These are phyloP conservation scores for Python bivittatus DNA, from an alignment of 2,113 vertebrate species.

Conservation along the genomic window DNA sequence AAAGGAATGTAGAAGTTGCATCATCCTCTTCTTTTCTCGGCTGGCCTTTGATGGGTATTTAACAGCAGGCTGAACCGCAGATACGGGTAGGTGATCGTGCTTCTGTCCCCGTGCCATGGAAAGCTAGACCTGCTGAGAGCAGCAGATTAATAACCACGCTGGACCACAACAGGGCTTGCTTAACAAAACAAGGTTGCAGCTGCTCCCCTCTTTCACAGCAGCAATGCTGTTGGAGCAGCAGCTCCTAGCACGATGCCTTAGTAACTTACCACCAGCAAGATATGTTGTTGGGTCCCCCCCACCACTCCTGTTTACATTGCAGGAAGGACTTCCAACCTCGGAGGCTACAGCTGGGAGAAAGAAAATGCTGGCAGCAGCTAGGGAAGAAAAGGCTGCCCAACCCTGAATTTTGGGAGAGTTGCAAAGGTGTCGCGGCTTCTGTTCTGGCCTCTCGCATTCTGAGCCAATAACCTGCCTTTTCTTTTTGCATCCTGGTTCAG, in stretches of 20 bases:
- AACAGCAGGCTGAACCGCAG: not conserved
- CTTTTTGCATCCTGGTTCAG: constrained; percentile 52
- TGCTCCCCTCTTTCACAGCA: not conserved
- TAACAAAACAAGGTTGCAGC: not conserved
- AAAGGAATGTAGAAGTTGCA: not conserved
- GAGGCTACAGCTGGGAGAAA: not conserved
- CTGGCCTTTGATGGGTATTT: not conserved
- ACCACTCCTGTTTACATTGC: not conserved
- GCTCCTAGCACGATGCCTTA: not conserved
- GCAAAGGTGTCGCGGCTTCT: constrained; percentile 31
- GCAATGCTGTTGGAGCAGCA: not conserved
- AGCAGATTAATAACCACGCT: not conserved
- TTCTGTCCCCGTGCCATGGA: not conserved
- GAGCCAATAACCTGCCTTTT: constrained; percentile 39
- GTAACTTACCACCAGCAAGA: not conserved
- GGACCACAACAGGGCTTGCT: not conserved
- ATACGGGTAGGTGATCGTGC: not conserved
- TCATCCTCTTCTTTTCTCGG: not conserved
- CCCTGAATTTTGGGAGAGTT: constrained; percentile 24
- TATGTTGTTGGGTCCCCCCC: not conserved
- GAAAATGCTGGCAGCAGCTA: not conserved
- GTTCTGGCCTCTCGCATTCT: constrained; percentile 33
- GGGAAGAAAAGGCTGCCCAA: not conserved
- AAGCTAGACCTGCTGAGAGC: not conserved
- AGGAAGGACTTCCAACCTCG: not conserved